Base-by-base conservation (phyloP, 1,140 invertebrate species). In the Drosophila oshimai region DNA sequence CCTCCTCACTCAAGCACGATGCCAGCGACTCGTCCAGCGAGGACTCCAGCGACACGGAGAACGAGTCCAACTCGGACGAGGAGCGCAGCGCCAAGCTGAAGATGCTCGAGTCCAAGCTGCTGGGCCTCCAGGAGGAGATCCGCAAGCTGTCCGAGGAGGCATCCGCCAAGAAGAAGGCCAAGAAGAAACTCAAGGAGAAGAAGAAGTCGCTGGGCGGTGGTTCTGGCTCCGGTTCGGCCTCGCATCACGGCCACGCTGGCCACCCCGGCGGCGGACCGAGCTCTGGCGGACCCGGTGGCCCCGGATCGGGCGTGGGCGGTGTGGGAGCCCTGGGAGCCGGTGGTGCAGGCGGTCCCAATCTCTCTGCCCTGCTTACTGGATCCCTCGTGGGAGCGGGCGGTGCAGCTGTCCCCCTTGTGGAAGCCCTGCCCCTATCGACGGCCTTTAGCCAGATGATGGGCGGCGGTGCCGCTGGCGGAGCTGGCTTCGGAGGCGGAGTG, bases 41-140 rank as follows among this genome's bases (percentile, higher is more conserved):
- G 26, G 94, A 93, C 2, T 95, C 94, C 18, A 95, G 94, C 91
- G 95, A 95, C 33, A 95, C 95, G 0, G 95, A 95, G 26, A 94
- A 94, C 42, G 95, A 95, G 89, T 94, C 94, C 15, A 95, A 97
- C 90, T 96, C 96, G 4, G 95, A 95, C 68, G 96, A 96, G 89
- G 96, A 97, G 91, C 93, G 95, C 67, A 94, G 95, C 87, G 95
- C 96, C 73, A 95, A 95, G 92, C 93, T 98, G 12, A 94, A 96
- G 86, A 93, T 95, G 74, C 93, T 99, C 49, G 96, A 98, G 90
- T 96, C 98, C 89, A 97, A 98, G 81, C 91, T 99, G 18, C 94
- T 96, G 71, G 94, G 94, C 13, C 95, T 99, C 91, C 97, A 99
- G 92, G 97, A 99, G 90, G 96, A 98, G 92, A 98, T 99, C 94